A percentile compares a stretch with the other conserved stretches of the same genome.
Evolutionary conservation across 2,113 vertebrate species (phyloP).

Genomic region (Colius striatus): DNA sequence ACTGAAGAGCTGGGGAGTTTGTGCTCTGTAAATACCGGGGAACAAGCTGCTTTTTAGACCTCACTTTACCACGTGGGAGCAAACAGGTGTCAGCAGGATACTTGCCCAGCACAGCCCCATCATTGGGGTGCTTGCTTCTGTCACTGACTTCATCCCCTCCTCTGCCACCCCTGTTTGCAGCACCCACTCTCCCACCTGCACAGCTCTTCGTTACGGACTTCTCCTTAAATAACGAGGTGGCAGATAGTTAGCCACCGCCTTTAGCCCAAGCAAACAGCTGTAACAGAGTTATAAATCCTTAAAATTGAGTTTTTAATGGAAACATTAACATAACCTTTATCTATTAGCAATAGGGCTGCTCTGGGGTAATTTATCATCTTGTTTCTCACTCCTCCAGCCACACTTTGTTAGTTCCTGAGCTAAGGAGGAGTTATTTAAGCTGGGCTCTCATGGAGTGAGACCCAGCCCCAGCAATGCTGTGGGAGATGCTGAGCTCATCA

Average conservation of each 20-base stretch:
- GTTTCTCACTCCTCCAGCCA: constrained; percentile 27
- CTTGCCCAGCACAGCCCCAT: background rate
- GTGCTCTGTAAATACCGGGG: background rate
- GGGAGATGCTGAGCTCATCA: background rate
- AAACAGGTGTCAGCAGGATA: background rate
- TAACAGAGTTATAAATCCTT: constrained; percentile 58
- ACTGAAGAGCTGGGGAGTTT: constrained; percentile 33
- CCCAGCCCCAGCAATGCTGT: fast-evolving
- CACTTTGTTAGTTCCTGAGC: constrained; percentile 29
- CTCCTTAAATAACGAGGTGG: background rate
- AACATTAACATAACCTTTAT: constrained; percentile 66
- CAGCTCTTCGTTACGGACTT: background rate
- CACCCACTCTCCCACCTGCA: fast-evolving
- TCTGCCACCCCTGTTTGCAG: background rate
- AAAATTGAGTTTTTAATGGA: constrained; percentile 70
- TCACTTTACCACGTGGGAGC: background rate
- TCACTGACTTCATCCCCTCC: background rate
- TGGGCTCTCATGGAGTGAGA: background rate
- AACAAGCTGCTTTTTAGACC: constrained; percentile 15
- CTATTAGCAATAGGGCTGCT: constrained; percentile 12
- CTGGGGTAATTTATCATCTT: constrained; percentile 31
- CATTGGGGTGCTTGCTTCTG: background rate
- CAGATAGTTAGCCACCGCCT: background rate
- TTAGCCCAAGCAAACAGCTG: constrained; percentile 44
- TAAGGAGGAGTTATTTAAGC: constrained; percentile 51